These are phyloP conservation scores for Plecotus auritus DNA, from an alignment of 2,113 vertebrate genomes.

Conservation along the genomic window DNA sequence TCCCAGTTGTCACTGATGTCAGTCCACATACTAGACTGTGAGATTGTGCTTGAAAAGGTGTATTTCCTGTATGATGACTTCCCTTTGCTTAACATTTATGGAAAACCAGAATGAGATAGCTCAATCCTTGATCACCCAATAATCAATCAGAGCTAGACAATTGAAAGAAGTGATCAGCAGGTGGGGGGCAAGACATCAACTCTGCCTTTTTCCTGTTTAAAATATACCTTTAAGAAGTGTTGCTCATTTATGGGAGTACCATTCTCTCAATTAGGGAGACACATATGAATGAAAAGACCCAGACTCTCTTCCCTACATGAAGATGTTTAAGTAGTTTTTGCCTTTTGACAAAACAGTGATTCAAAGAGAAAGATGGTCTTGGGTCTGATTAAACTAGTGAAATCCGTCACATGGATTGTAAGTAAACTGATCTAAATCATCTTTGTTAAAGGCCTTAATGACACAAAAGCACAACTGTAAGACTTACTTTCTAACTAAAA, in stretches of 20 bases:
- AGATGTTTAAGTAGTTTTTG: neutral
- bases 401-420: neutral
- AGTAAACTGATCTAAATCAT: neutral
- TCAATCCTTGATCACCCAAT: neutral
- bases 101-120: neutral
- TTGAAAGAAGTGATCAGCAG: neutral
- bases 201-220: neutral
- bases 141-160: neutral
- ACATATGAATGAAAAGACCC: neutral
- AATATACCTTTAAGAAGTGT: neutral
- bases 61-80: neutral
- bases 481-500: neutral
- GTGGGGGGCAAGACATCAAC: neutral
- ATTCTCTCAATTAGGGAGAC: neutral
- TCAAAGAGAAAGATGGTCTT: neutral
- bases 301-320: too few species aligned
- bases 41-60: neutral
- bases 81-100: neutral
- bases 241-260: neutral
- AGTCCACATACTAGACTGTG: neutral
- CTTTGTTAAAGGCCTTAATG: neutral
- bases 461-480: neutral
- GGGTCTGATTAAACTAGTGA: neutral
- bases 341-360: neutral
- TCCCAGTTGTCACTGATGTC: fast-evolving